Evolutionary conservation across 2,113 vertebrate genomes (phyloP), one percentile per base, ranked within the genome.

Genomic region (Neogale vison): DNA sequence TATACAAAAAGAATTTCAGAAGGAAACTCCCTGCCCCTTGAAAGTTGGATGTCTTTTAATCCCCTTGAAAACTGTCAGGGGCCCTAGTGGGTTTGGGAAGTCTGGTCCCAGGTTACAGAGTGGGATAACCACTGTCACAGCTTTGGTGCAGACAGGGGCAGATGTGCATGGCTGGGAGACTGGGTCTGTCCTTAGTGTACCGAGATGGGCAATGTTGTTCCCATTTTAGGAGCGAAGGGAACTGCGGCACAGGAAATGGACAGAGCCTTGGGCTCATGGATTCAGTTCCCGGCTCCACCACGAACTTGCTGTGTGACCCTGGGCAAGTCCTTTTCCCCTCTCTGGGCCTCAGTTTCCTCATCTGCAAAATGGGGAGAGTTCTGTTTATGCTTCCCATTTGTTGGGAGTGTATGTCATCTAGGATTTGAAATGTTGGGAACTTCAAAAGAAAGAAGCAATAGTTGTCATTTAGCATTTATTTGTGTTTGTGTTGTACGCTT

Each of bases 211-310:
- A 97, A 98, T 98, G 98, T 98, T 98, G 97, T 98, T 98, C 98
- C 98, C 98, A 98, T 98, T 98, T 98, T 98, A 98, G 98, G 98
- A 98, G 98, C 97, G 97, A 98, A 97, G 98, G 98, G 97, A 98
- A 98, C 98, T 98, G 98, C 98, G 98, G 95, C 98, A 98, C 98
- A 98, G 98, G 98, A 98, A 98, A 98, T 98, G 98, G 98, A 98
- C 98, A 98, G 98, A 98, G 98, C 98, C 98, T 97, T 98, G 98
- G 96, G 98, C 98, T 98, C 97, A 98, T 97, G 98, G 98, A 98
- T 98, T 97, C 98, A 98, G 98, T 98, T 98, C 98, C 98, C 39
- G 98, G 98, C 97, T 98, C 98, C 97, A 98, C 98, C 97, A 98
- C 97, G 97, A 98, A 97, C 96, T 98, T 98, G 98, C 98, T 98